Base-by-base conservation (phyloP, 2,797 vertebrate genomes). In the Galaxias olidus region DNA sequence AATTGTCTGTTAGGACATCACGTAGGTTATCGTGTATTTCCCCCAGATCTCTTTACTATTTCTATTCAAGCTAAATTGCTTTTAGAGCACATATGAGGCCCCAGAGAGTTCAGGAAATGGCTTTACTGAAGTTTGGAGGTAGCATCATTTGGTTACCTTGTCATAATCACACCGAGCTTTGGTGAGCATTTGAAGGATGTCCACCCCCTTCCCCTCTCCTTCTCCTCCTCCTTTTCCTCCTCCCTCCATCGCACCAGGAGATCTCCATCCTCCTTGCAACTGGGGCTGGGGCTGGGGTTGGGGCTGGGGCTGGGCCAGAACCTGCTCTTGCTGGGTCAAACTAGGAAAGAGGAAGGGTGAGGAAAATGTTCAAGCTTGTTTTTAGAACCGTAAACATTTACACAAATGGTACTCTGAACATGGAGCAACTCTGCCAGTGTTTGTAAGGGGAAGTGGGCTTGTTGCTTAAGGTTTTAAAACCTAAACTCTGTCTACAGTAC, bases 121-220 rank as follows among this genome's bases (percentile, higher is more conserved):
- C 0, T 5, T 0, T 13, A 17, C 8, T 50, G 48, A 50, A 50
- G 48, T 8, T 14, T 13, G 48, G 17, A 13, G 48, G 12, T 17
- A n/a, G 47, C 14, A 9, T 14, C 8, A 13, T 14, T n/a, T 14
- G 47, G 47, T 76, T 69, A 97, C 96, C 93, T 96, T 97, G 65
- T 95, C 93, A 20, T 96, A 98, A 67, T 96, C 94, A 60, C 93
- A 93, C 77, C 93, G 95, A 73, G 96, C 96, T 83, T 94, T 98
- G 68, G 90, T 96, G 58, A 98, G 91, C 96, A 98, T 96, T 85
- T 91, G 88, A 68, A 98, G 83, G 77, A 98, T 98, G 82, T 98
- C 96, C 15, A 95, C 95, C 52, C 86, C 88, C 75, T 92, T 94
- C 54, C 89, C 89, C 49, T 92, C 92, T 13, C 86, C 81, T 30